These are phyloP conservation scores for Paelopatides confundens DNA, from an alignment of 53 echinoderm and acorn worm genomes.

Conservation along the genomic window DNA sequence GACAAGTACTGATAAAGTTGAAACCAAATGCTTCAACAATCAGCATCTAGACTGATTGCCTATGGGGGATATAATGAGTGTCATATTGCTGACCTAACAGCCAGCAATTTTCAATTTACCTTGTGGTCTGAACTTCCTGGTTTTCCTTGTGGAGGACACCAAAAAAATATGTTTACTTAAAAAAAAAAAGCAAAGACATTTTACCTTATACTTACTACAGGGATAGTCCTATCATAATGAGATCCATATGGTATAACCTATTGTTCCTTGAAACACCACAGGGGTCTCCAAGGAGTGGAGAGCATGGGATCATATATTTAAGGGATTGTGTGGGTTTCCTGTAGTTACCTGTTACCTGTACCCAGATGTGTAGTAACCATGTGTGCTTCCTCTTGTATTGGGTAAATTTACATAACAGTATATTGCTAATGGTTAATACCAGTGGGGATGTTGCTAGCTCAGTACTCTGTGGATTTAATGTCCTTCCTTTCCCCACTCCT, in stretches of 20 bases:
- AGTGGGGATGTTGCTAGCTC: not conserved
- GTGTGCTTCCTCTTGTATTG: not conserved
- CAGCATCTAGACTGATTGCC: conserved; percentile 3
- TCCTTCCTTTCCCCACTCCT: too few relatives aligned
- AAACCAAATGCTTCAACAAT: not conserved
- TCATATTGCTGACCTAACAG: conserved; percentile 27
- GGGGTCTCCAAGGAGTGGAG: not conserved
- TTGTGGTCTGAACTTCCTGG: conserved; percentile 42
- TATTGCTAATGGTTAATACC: not conserved
- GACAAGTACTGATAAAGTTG: conserved; percentile 8
- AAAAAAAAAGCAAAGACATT: not conserved
- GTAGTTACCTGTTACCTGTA: not conserved
- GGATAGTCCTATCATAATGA: not conserved
- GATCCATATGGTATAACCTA: conserved; percentile 17
- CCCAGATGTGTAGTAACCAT: not conserved
- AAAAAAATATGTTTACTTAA: not conserved
- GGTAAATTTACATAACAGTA: not conserved
- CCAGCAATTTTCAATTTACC: conserved; percentile 6
- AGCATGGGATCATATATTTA: not conserved
- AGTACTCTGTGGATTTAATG: too few relatives aligned
- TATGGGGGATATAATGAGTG: conserved; percentile 17
- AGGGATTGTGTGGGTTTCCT: conserved; percentile 7
- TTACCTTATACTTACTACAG: not conserved
- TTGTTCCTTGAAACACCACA: not conserved
- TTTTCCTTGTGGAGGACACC: conserved; percentile 26